phyloP scores from a whole-genome alignment of 1,140 invertebrate genomes.

The Hyles vespertilio region DNA sequence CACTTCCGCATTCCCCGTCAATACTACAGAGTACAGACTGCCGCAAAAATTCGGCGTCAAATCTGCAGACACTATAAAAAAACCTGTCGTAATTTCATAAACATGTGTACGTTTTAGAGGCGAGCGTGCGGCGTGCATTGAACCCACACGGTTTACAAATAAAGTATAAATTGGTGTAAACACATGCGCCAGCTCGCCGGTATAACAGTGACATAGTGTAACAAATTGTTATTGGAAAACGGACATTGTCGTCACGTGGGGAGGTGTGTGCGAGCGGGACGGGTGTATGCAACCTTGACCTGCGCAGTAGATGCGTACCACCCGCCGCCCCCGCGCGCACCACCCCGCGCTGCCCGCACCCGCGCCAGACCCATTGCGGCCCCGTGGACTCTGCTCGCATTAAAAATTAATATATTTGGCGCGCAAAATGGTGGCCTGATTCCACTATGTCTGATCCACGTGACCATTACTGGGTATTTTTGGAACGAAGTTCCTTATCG shows the following conservation, averaged over 20 bases:
- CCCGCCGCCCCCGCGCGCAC: constrained; percentile 3
- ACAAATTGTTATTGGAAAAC: constrained; percentile 24
- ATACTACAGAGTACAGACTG: constrained; percentile 14
- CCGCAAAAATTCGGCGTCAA: constrained; percentile 10
- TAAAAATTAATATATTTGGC: constrained; percentile 21
- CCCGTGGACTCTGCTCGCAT: constrained; percentile 17
- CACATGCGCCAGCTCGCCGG: constrained; percentile 13
- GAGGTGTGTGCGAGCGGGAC: constrained; percentile 17
- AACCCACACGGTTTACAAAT: not conserved
- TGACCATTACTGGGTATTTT: not conserved
- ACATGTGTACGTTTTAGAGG: constrained; percentile 3
- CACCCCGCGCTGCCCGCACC: not conserved
- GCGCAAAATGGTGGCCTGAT: constrained; percentile 16
- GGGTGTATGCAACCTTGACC: constrained; percentile 43
- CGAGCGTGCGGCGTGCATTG: not conserved
- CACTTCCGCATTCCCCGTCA: constrained; percentile 21
- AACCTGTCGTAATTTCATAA: constrained; percentile 12
- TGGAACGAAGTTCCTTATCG: too few relatives aligned
- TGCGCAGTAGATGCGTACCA: constrained; percentile 39
- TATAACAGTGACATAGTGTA: constrained; percentile 35
- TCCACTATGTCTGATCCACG: not conserved
- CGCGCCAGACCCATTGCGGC: not conserved
- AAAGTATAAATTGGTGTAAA: not conserved
- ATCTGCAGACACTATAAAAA: constrained; percentile 8
- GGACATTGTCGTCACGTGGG: constrained; percentile 34